These are phyloP conservation scores for Rhynchophorus ferrugineus DNA, from an alignment of 1,140 invertebrate genomes.

Conservation along the genomic window DNA sequence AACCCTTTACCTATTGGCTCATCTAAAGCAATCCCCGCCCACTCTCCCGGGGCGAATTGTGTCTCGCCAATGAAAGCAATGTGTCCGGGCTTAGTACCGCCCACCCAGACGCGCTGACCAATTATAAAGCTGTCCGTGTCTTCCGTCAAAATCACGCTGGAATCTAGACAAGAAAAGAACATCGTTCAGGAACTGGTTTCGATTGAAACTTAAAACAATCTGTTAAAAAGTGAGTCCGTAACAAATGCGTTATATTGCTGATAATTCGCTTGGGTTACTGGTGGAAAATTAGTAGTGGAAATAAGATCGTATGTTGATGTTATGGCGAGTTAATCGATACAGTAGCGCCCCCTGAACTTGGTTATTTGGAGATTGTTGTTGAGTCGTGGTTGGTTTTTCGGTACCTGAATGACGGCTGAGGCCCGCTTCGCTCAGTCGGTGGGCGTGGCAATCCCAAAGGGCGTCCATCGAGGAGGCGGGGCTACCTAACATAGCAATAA, in stretches of 20 bases:
- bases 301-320: neutral
- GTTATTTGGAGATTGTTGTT: neutral
- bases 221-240: neutral
- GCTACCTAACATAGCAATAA: slow-evolving; percentile 49
- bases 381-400: neutral
- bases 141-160: slow-evolving; percentile 74
- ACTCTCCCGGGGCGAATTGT: slow-evolving; percentile 90
- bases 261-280: neutral
- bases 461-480: slow-evolving; percentile 58
- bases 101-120: slow-evolving; percentile 91
- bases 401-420: slow-evolving; percentile 63
- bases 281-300: too few relatives aligned
- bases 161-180: slow-evolving; percentile 55
- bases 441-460: slow-evolving; percentile 59
- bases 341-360: neutral
- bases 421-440: slow-evolving; percentile 60
- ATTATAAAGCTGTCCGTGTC: slow-evolving; percentile 94
- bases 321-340: neutral
- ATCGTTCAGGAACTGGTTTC: neutral
- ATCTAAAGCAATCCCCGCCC: slow-evolving; percentile 95
- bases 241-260: neutral
- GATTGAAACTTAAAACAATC: neutral
- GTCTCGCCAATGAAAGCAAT: slow-evolving; percentile 98
- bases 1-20: slow-evolving; percentile 68
- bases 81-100: slow-evolving; percentile 86